A percentile compares a stretch with the other conserved stretches of the same genome.
These are phyloP conservation scores for Gila orcuttii DNA, from an alignment of 2,113 vertebrate species.

Conservation along the genomic window DNA sequence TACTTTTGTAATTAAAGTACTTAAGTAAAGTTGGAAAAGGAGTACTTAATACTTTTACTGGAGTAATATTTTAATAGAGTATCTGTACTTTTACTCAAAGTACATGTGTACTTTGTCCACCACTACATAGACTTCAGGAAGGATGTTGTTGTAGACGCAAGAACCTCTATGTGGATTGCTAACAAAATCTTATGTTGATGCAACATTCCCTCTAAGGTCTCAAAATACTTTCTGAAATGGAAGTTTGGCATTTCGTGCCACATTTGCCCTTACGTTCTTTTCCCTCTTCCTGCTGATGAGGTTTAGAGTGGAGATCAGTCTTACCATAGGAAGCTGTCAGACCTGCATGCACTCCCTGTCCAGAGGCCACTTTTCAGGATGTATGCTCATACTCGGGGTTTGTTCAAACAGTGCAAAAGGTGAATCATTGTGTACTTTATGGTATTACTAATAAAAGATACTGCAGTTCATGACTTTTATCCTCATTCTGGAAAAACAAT, in stretches of 20 bases:
- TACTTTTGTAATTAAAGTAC: no score
- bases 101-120: no score
- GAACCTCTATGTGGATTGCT: background rate
- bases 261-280: background rate
- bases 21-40: no score
- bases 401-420: slow-evolving; percentile 26
- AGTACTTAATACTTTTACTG: no score
- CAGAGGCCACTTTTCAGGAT: slow-evolving; percentile 10
- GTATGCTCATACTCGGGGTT: background rate
- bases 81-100: no score
- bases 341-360: background rate
- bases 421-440: slow-evolving; percentile 2
- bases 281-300: background rate
- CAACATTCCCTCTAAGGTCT: background rate
- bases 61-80: no score
- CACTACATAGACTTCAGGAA: background rate
- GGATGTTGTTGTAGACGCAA: background rate
- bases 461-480: background rate
- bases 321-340: slow-evolving; percentile 21
- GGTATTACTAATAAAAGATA: background rate
- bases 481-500: background rate
- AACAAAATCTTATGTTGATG: background rate
- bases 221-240: background rate
- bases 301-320: background rate
- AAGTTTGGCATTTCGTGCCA: slow-evolving; percentile 16